Evolutionary conservation across 1,140 invertebrate species (phyloP).

Genomic region (Drosophila kohkoa): DNA sequence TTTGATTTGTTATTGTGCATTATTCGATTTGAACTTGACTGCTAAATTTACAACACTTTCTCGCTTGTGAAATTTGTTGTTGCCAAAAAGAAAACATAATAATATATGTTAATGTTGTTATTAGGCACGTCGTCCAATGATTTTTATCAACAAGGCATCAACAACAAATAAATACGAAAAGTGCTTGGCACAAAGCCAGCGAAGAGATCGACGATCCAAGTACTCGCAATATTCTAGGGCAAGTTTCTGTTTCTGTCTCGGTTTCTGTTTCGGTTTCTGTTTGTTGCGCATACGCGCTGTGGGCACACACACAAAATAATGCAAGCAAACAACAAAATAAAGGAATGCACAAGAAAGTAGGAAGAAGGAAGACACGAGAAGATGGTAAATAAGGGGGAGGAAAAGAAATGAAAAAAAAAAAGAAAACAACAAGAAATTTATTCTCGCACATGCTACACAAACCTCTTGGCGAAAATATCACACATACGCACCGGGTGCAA

Average conservation of each 20-base stretch:
- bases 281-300: constrained; percentile 26
- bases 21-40: constrained; percentile 23
- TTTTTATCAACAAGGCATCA: constrained; percentile 38
- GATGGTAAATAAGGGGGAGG: neutral
- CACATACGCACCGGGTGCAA: constrained; percentile 47
- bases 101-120: neutral
- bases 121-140: constrained; percentile 30
- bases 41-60: constrained; percentile 38
- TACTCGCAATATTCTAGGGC: constrained; percentile 22
- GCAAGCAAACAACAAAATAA: neutral
- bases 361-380: neutral
- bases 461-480: constrained; percentile 28
- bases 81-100: constrained; percentile 2
- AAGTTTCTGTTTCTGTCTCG: constrained; percentile 4
- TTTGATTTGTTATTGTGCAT: neutral
- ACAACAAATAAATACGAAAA: constrained; percentile 27
- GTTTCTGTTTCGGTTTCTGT: neutral
- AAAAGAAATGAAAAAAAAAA: neutral
- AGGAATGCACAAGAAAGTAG: neutral
- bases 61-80: neutral
- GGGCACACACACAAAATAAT: constrained; percentile 3
- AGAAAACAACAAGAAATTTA: neutral
- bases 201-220: neutral
- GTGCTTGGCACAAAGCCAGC: constrained; percentile 27
- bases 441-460: constrained; percentile 40